Percentiles rank a stretch among this genome's conserved stretches.
Conservation (phyloP, 2,888 invertebrate genomes). For the Dynastes maya region DNA sequence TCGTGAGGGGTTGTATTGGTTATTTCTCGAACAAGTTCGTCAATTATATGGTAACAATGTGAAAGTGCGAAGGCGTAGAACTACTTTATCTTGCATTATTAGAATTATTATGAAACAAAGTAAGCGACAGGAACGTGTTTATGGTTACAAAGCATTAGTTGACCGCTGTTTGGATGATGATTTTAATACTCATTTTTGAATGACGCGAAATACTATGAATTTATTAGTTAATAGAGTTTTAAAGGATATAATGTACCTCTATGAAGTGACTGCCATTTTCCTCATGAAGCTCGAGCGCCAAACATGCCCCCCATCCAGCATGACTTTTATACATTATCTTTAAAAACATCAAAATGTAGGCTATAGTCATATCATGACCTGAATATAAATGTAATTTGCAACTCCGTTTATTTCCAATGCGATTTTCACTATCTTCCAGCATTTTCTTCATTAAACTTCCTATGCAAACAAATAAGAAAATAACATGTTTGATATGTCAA, state of each 20-base stretch:
- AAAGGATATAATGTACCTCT: neutral
- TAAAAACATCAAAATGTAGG: conserved; percentile 4
- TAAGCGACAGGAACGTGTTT: too few species aligned
- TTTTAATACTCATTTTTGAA: too few species aligned
- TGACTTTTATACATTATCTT: neutral
- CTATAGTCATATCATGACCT: conserved; percentile 33
- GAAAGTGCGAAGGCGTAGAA: too few species aligned
- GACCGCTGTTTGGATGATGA: too few species aligned
- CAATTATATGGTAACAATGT: too few species aligned
- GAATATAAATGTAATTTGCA: conserved; percentile 38
- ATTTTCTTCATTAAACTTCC: conserved; percentile 30
- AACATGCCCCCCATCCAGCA: conserved; percentile 7
- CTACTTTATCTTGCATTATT: too few species aligned
- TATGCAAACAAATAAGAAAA: neutral
- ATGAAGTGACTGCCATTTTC: neutral
- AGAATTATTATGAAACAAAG: too few species aligned
- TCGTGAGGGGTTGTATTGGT: too few species aligned
- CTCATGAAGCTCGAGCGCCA: conserved; percentile 5
- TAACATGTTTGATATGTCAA: neutral
- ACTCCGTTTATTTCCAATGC: neutral
- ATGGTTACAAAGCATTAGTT: too few species aligned
- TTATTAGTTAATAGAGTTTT: too few species aligned
- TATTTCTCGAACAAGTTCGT: too few species aligned
- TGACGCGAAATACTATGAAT: too few species aligned
- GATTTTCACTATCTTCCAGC: conserved; percentile 30